phyloP scores from a whole-genome alignment of 2,888 invertebrate species.

The Hyalella azteca region DNA sequence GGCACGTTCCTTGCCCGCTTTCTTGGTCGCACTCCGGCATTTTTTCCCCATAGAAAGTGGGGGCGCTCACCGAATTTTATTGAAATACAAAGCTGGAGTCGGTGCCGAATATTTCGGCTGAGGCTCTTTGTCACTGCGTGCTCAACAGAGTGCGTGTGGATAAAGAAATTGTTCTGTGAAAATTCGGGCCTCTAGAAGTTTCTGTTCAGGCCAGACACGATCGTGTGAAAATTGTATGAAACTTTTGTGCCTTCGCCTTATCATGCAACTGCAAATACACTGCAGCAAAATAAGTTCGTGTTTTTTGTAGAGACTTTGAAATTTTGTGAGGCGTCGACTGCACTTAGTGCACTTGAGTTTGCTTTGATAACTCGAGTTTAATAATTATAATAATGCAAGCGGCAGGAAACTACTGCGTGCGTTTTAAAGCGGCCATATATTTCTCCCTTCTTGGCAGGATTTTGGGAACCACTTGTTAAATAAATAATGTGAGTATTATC shows the following conservation, averaged over 20 bases:
- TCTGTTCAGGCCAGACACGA: constrained; percentile 2
- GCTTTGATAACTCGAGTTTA: no score
- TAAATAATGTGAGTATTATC: no score
- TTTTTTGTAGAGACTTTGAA: not conserved
- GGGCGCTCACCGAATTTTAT: constrained; percentile 8
- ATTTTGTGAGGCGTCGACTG: no score
- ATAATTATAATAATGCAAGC: no score
- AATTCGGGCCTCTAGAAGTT: constrained; percentile 1
- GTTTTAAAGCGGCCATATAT: no score
- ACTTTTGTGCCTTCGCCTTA: not conserved
- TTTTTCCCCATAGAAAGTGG: constrained; percentile 14
- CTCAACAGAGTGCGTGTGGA: constrained; percentile 18
- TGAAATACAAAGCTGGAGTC: constrained; percentile 28
- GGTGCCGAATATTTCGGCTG: constrained; percentile 29
- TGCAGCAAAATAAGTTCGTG: not conserved
- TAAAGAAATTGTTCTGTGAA: constrained; percentile 27
- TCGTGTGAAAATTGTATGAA: not conserved
- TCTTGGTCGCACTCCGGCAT: constrained; percentile 5
- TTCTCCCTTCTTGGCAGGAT: no score
- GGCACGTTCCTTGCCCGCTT: constrained; percentile 29
- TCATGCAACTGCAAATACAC: not conserved
- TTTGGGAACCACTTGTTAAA: no score
- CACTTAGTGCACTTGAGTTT: no score
- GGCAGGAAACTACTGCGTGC: no score
- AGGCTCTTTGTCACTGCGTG: constrained; percentile 22